These are phyloP conservation scores for Saccopteryx bilineata DNA, from an alignment of 2,113 vertebrate genomes.

Conservation along the genomic window DNA sequence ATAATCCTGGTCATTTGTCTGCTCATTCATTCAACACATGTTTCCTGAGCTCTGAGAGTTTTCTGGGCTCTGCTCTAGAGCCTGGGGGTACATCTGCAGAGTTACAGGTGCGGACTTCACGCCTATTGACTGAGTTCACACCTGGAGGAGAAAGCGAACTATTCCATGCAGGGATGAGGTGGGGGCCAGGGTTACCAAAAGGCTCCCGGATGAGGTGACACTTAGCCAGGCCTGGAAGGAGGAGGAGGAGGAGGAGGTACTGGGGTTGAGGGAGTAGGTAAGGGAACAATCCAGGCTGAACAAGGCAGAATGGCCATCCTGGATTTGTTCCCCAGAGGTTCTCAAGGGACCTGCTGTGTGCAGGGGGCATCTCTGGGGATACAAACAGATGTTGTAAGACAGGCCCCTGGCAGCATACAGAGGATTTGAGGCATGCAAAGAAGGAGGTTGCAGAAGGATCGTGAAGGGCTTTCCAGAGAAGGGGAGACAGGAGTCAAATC, in stretches of 20 bases:
- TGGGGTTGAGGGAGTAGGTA: not conserved
- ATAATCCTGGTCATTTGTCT: fast-evolving
- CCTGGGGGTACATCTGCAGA: fast-evolving
- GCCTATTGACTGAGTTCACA: not conserved
- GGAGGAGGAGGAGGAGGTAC: not conserved
- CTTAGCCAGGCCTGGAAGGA: not conserved
- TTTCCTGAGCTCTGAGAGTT: not conserved
- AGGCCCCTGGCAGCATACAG: fast-evolving
- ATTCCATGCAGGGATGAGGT: not conserved
- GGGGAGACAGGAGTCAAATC: not conserved
- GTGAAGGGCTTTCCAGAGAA: not conserved
- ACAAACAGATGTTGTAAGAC: not conserved
- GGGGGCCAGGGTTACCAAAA: not conserved
- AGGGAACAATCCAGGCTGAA: not conserved
- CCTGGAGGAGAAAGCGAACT: not conserved
- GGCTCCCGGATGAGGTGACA: not conserved
- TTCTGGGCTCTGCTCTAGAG: not conserved
- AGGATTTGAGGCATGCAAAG: not conserved
- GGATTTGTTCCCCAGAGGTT: not conserved
- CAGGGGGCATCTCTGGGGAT: not conserved
- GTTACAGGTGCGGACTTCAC: not conserved
- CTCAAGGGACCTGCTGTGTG: not conserved
- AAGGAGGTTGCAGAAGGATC: not conserved
- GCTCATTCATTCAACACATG: fast-evolving
- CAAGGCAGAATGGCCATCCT: not conserved